Conservation (phyloP, 2,888 invertebrate species). For the Eupithecia insigniata region DNA sequence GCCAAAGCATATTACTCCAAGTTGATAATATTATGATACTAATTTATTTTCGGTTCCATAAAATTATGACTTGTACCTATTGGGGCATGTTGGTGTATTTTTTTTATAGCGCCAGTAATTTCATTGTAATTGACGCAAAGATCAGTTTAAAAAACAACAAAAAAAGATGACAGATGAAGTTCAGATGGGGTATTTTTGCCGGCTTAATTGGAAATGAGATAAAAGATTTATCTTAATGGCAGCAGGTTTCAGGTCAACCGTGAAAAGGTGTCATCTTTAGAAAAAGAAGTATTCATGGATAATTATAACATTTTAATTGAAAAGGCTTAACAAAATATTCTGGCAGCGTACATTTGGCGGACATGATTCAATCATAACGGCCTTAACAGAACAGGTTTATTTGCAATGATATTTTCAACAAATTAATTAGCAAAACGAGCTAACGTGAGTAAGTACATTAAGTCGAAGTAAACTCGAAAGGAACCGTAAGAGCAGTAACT, state of each 20-base stretch:
- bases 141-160: neutral
- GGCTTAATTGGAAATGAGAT: constrained; percentile 33
- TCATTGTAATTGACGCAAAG: neutral
- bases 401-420: constrained; percentile 39
- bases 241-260: constrained; percentile 33
- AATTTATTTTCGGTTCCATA: neutral
- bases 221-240: constrained; percentile 31
- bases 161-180: neutral
- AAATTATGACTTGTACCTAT: neutral
- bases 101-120: neutral
- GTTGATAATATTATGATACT: neutral
- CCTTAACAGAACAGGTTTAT: constrained; percentile 31
- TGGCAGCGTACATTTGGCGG: constrained; percentile 32
- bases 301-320: constrained; percentile 44
- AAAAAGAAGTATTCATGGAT: constrained; percentile 34
- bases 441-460: constrained; percentile 27
- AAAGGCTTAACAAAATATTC: constrained; percentile 35
- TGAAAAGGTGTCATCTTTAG: constrained; percentile 37
- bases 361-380: constrained; percentile 33
- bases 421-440: constrained; percentile 40
- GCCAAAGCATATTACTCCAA: neutral
- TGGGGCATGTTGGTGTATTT: neutral
- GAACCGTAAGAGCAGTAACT: constrained; percentile 57
- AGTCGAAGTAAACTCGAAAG: constrained; percentile 43
- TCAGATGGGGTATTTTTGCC: constrained; percentile 25